Percentiles rank a stretch among this genome's conserved stretches.
Evolutionary conservation across 2,888 invertebrate genomes (phyloP).

Genomic region (Drosophila mimetica): DNA sequence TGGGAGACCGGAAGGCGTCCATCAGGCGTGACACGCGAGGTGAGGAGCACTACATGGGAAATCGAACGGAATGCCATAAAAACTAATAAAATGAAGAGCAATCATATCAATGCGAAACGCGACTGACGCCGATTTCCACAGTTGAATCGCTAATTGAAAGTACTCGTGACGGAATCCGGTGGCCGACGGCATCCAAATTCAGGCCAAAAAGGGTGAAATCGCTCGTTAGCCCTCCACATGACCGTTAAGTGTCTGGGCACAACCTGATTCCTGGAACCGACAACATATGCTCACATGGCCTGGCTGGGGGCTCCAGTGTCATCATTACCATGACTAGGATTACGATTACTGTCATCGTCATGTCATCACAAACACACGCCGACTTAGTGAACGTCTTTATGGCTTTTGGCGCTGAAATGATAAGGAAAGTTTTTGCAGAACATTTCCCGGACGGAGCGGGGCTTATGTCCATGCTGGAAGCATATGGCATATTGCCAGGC

Average conservation of each 20-base stretch:
- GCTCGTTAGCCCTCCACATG: slow-evolving; percentile 17
- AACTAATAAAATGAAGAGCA: slow-evolving; percentile 22
- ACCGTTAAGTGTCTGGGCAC: slow-evolving; percentile 15
- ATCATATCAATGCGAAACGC: slow-evolving; percentile 10
- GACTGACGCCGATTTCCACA: slow-evolving; percentile 4
- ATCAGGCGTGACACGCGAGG: not conserved
- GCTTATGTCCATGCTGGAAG: slow-evolving; percentile 68
- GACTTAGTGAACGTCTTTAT: slow-evolving; percentile 59
- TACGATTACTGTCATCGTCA: slow-evolving; percentile 65
- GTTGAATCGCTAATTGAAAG: slow-evolving; percentile 30
- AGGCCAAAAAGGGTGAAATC: slow-evolving; percentile 15
- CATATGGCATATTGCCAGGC: slow-evolving; percentile 80
- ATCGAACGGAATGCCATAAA: not conserved
- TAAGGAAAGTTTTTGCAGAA: slow-evolving; percentile 70
- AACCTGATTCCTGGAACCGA: slow-evolving; percentile 26
- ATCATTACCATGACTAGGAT: slow-evolving; percentile 67
- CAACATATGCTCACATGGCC: slow-evolving; percentile 59
- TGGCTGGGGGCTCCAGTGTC: slow-evolving; percentile 49
- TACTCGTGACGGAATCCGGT: not conserved
- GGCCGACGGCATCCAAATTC: not conserved
- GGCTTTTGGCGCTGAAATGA: slow-evolving; percentile 68
- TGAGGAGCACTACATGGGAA: slow-evolving; percentile 5
- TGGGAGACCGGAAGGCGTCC: slow-evolving; percentile 18
- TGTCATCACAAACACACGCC: slow-evolving; percentile 46
- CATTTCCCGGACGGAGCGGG: slow-evolving; percentile 42